phyloP scores from a whole-genome alignment of 2,797 vertebrate species.

The Selene dorsalis region DNA sequence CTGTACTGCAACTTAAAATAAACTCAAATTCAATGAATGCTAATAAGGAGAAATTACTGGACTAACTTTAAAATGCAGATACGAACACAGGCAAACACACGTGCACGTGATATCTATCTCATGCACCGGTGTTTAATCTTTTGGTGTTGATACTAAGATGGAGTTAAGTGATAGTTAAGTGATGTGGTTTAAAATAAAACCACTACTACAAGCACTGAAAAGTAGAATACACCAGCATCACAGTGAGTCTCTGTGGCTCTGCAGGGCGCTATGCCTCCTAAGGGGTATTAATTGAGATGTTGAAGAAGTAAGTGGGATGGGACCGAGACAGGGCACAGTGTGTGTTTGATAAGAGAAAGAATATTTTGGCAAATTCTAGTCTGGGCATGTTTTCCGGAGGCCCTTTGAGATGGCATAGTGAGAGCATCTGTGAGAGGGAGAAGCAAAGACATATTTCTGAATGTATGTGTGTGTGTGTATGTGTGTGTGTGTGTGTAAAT shows the following conservation, averaged over 20 bases:
- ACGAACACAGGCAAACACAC: slow-evolving; percentile 5
- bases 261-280: slow-evolving; percentile 79
- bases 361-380: slow-evolving; percentile 81
- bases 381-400: slow-evolving; percentile 86
- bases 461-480: slow-evolving; percentile 29
- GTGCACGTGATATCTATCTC: slow-evolving; percentile 23
- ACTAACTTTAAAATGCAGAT: slow-evolving; percentile 17
- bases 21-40: neutral
- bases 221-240: slow-evolving; percentile 41
- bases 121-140: slow-evolving; percentile 43
- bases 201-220: slow-evolving; percentile 38
- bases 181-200: slow-evolving; percentile 48
- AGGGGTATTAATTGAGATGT: slow-evolving; percentile 88
- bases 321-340: slow-evolving; percentile 65
- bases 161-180: slow-evolving; percentile 28
- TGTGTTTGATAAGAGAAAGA: slow-evolving; percentile 73
- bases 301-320: slow-evolving; percentile 71
- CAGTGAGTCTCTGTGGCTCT: slow-evolving; percentile 43
- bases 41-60: neutral
- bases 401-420: slow-evolving; percentile 64
- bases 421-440: slow-evolving; percentile 48
- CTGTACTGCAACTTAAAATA: neutral
- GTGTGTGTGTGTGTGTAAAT: slow-evolving; percentile 63
- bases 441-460: slow-evolving; percentile 39
- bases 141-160: slow-evolving; percentile 56